phyloP scores from a whole-genome alignment of 2,113 vertebrate genomes.

The Mobula birostris region DNA sequence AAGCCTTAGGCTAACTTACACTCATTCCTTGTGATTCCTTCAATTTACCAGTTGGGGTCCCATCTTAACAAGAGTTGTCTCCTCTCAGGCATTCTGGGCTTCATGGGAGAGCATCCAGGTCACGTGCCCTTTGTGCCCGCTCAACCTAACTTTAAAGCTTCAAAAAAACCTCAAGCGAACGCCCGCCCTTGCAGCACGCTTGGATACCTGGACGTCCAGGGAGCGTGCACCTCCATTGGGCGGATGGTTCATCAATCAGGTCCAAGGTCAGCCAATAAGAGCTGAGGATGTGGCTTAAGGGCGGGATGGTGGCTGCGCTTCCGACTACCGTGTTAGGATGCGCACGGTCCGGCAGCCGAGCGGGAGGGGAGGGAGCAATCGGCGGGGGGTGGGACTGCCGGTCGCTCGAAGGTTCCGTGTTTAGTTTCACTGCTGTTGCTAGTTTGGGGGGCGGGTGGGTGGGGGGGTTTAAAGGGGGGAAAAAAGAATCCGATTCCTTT shows the following conservation, averaged over 20 bases:
- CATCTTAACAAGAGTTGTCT: neutral
- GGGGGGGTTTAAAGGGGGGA: neutral
- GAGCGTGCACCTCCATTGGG: neutral
- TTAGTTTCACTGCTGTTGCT: neutral
- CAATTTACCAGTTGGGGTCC: conserved; percentile 3
- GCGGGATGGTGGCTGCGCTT: neutral
- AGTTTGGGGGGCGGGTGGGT: neutral
- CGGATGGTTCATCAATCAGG: neutral
- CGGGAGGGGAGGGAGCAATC: neutral
- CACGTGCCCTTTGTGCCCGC: neutral
- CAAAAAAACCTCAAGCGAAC: neutral
- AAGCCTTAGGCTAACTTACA: neutral
- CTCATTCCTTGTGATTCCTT: neutral
- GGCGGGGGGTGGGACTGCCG: neutral
- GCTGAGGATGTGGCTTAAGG: neutral
- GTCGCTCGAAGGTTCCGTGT: conserved; percentile 15
- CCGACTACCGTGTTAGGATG: neutral
- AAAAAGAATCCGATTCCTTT: neutral
- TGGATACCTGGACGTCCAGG: neutral
- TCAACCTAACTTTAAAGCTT: neutral
- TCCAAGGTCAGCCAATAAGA: neutral
- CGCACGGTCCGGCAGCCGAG: neutral
- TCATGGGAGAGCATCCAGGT: neutral
- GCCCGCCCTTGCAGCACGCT: conserved; percentile 27
- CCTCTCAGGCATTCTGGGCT: neutral